A percentile compares a stretch with the other conserved stretches of the same genome.
These are phyloP conservation scores for Lepus oiostolus DNA, from an alignment of 2,797 vertebrate genomes.

Conservation along the genomic window DNA sequence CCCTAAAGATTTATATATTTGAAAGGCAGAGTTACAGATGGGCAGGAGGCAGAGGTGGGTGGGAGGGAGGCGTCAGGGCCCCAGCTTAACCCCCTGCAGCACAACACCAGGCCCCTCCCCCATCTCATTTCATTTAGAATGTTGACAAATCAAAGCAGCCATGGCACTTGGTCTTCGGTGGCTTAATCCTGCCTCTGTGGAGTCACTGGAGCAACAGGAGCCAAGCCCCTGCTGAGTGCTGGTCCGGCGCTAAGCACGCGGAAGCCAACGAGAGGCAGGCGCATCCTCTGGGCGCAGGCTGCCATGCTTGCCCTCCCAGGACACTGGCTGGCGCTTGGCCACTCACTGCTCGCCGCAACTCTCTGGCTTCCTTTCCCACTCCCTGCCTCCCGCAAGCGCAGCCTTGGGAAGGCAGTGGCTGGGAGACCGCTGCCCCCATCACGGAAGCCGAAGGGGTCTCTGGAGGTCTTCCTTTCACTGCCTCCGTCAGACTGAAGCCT, in stretches of 20 bases:
- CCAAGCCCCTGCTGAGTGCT: not conserved
- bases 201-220: not conserved
- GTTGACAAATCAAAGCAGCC: no score
- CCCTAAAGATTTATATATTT: no score
- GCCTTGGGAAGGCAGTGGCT: not conserved
- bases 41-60: no score
- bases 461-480: not conserved
- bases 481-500: not conserved
- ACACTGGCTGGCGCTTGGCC: not conserved
- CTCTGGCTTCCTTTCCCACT: conserved; percentile 25
- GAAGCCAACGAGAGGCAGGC: not conserved
- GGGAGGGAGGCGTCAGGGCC: no score
- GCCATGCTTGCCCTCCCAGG: no score
- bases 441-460: not conserved
- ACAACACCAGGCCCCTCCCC: no score
- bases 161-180: not conserved
- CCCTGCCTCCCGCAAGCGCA: not conserved
- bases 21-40: no score
- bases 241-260: not conserved
- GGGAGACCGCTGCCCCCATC: not conserved
- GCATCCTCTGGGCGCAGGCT: no score
- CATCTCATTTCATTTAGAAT: no score
- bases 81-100: no score
- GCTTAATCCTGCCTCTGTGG: no score
- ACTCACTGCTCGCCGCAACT: not conserved